Evolutionary conservation across 2,113 vertebrate genomes (phyloP).

Genomic region (Brachypodius melanocephalos): DNA sequence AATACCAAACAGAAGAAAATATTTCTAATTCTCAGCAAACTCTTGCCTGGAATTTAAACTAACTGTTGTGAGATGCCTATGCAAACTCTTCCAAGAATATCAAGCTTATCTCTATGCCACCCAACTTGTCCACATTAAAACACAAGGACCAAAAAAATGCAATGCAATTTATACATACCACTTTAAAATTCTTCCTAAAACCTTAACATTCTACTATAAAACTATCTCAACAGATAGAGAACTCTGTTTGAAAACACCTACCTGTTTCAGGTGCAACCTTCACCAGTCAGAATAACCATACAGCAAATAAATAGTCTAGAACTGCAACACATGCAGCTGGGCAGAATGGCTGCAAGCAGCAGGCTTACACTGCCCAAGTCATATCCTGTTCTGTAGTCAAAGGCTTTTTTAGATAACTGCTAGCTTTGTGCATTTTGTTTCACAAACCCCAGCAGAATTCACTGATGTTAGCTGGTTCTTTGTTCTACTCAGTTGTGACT

Average conservation of each 20-base stretch:
- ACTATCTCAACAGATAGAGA: neutral
- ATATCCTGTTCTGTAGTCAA: neutral
- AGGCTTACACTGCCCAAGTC: neutral
- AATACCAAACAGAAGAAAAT: neutral
- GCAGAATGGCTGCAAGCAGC: neutral
- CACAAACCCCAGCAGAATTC: neutral
- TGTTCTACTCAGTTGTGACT: neutral
- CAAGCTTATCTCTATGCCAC: neutral
- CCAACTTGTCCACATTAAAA: neutral
- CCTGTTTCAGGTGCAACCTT: neutral
- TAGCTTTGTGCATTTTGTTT: neutral
- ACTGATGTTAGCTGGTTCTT: neutral
- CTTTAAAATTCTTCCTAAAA: neutral
- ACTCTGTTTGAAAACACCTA: neutral
- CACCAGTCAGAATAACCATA: neutral
- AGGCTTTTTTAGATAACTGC: neutral
- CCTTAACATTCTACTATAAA: neutral
- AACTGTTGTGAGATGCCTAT: neutral
- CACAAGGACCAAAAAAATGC: neutral
- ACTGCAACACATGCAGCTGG: neutral
- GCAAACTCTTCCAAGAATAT: neutral
- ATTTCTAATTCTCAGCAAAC: neutral
- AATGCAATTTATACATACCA: neutral
- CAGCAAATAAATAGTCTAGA: neutral
- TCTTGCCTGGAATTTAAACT: neutral